A percentile compares a stretch with the other conserved stretches of the same genome.
phyloP scores from a whole-genome alignment of 2,888 invertebrate species.

The Hofmannophila pseudospretella region DNA sequence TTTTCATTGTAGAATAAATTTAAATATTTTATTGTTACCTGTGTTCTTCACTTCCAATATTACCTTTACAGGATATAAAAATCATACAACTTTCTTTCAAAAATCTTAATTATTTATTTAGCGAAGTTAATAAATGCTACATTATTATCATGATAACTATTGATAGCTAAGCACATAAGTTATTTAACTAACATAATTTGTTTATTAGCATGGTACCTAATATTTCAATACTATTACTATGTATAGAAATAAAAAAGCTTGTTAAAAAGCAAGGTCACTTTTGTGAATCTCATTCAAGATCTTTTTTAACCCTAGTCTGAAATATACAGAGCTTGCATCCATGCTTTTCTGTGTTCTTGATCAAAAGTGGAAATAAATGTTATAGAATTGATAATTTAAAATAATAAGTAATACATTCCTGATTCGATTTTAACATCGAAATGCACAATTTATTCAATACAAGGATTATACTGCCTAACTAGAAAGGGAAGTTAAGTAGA shows the following conservation, averaged over 20 bases:
- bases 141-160: constrained; percentile 38
- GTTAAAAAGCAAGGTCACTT: constrained; percentile 14
- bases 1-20: constrained; percentile 32
- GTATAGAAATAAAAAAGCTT: constrained; percentile 12
- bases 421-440: no score
- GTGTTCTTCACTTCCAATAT: constrained; percentile 11
- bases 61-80: neutral
- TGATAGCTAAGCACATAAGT: constrained; percentile 38
- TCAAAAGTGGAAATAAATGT: no score
- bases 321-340: no score
- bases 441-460: no score
- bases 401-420: no score
- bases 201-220: constrained; percentile 16
- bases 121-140: constrained; percentile 46
- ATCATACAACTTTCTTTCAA: constrained; percentile 17
- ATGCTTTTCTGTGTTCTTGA: no score
- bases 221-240: neutral
- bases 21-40: constrained; percentile 44
- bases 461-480: constrained; percentile 1
- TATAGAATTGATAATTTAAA: no score
- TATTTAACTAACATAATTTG: constrained; percentile 22
- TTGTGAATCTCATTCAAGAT: neutral
- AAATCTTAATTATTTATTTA: constrained; percentile 19
- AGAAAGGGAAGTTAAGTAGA: neutral
- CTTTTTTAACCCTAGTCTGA: no score